phyloP scores from a whole-genome alignment of 2,888 invertebrate genomes.

The Megamerina dolium region DNA sequence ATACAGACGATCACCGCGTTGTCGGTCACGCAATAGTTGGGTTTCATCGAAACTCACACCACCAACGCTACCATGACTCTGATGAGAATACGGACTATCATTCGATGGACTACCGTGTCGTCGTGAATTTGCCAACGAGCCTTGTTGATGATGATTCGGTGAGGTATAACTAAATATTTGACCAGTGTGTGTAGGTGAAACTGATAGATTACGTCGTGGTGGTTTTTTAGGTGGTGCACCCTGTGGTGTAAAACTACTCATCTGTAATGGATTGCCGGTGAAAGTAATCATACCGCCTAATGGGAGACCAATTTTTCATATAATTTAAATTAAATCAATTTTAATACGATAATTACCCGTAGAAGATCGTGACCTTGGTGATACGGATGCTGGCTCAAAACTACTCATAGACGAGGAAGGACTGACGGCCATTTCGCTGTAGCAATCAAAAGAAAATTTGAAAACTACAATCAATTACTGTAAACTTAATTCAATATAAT shows the following conservation, averaged over 20 bases:
- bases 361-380: constrained; percentile 39
- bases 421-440: constrained; percentile 39
- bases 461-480: too few species aligned
- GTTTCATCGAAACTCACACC: constrained; percentile 35
- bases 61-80: constrained; percentile 37
- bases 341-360: constrained; percentile 23
- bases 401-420: constrained; percentile 47
- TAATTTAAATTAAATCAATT: background rate
- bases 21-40: constrained; percentile 29
- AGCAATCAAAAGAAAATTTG: background rate
- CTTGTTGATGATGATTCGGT: constrained; percentile 29
- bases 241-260: constrained; percentile 46
- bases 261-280: constrained; percentile 22
- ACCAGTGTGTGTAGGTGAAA: constrained; percentile 71
- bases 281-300: constrained; percentile 28
- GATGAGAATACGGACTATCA: constrained; percentile 39
- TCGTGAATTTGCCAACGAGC: constrained; percentile 10
- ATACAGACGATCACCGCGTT: constrained; percentile 33
- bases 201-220: constrained; percentile 76
- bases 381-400: constrained; percentile 42
- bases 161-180: constrained; percentile 37
- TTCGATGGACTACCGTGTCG: constrained; percentile 27
- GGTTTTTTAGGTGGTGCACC: constrained; percentile 86
- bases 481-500: too few species aligned
- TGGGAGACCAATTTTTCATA: background rate